Evolutionary conservation across 2,113 vertebrate species (phyloP).

Genomic region (Helogale parvula): DNA sequence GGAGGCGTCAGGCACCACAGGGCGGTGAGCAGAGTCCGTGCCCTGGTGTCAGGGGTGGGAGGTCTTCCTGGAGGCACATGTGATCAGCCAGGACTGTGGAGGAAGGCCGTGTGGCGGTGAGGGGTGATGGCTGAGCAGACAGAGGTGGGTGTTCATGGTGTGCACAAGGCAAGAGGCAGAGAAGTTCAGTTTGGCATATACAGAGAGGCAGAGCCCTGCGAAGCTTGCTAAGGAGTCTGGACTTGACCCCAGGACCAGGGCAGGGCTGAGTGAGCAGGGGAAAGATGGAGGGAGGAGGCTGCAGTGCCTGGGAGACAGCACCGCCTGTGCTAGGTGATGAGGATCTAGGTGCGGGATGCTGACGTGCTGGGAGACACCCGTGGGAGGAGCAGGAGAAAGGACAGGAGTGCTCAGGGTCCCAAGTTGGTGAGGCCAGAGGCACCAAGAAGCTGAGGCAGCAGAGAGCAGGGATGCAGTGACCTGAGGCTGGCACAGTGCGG

Average conservation of each 20-base stretch:
- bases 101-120: background rate
- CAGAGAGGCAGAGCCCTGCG: no score
- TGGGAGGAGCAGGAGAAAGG: background rate
- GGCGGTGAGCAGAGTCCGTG: background rate
- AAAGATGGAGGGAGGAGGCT: no score
- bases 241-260: background rate
- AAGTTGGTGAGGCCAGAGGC: background rate
- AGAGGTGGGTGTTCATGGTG: background rate
- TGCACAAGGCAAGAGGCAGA: background rate
- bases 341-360: background rate
- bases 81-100: background rate
- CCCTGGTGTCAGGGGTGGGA: background rate
- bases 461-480: background rate
- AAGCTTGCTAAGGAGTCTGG: background rate
- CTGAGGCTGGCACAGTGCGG: accelerated
- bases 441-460: background rate
- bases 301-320: no score
- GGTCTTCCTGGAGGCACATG: background rate
- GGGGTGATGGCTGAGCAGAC: background rate
- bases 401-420: background rate
- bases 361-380: background rate
- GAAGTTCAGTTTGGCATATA: no score
- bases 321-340: no score
- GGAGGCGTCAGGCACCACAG: accelerated
- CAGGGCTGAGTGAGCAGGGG: background rate